Evolutionary conservation across 37 sponge, comb jelly and placozoan species (phyloP), one percentile per base, ranked within the genome.

Genomic region (Halichondria panicea): DNA sequence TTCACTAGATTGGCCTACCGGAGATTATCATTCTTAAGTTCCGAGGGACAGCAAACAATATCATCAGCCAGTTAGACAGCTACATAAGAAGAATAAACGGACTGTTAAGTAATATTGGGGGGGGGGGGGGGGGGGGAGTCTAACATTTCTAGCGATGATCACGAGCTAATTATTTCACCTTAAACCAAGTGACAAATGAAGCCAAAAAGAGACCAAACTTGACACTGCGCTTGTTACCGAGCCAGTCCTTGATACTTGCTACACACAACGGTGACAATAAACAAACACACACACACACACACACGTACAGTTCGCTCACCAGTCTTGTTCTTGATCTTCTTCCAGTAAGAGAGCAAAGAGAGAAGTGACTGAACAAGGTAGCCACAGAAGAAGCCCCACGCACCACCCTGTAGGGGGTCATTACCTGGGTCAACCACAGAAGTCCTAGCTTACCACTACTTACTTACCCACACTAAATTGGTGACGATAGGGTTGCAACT

Each of bases 361-460:
- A 71, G 27, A 34, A 66, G 27, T 15, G 59, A 30, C 63, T 80
- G 74, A 3, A 74, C 2, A 0, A 59, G 43, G 57, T 87, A 87
- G 0, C 87, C 87, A 24, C 80, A 2, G 0, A 62, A 0, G 40
- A 79, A 87, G 45, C 81, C 60, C 87, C 87, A 87, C 36, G 60
- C 19, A 76, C 55, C 42, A 1, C 69, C 38, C 84, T 84, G 70
- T 4, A 70, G 30, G 57, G 22, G n/a, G n/a, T n/a, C n/a, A n/a
- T n/a, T n/a, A n/a, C n/a, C n/a, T n/a, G n/a, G n/a, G n/a, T n/a
- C n/a, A n/a, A n/a, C n/a, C n/a, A n/a, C n/a, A n/a, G n/a, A n/a
- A n/a, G n/a, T n/a, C n/a, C n/a, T n/a, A n/a, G n/a, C n/a, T n/a
- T n/a, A n/a, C n/a, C n/a, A n/a, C n/a, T n/a, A n/a, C n/a, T n/a